These are phyloP conservation scores for Sebastes cheni DNA, from an alignment of 2,797 vertebrate genomes.

Conservation along the genomic window DNA sequence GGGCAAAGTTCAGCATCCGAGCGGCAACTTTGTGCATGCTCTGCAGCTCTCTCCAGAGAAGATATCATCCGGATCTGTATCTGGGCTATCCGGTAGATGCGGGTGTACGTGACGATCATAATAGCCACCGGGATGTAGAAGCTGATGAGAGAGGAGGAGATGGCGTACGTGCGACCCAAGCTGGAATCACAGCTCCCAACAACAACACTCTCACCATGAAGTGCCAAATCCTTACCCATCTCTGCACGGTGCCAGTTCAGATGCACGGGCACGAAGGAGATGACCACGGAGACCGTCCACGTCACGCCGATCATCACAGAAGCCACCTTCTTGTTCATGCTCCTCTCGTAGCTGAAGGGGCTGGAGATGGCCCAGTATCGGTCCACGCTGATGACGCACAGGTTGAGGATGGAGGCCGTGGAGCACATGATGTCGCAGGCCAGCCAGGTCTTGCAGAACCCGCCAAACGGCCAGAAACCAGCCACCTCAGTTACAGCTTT, in stretches of 20 bases:
- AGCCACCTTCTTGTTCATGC: constrained; percentile 75
- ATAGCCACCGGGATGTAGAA: constrained; percentile 80
- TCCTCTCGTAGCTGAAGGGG: constrained; percentile 77
- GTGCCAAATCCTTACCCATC: constrained; percentile 3
- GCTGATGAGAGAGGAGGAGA: constrained; percentile 79
- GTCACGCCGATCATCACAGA: constrained; percentile 74
- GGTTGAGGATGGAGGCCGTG: constrained; percentile 88
- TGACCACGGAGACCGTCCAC: constrained; percentile 76
- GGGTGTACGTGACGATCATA: constrained; percentile 79
- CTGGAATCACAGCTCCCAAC: constrained; percentile 73
- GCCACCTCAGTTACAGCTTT: constrained; percentile 74
- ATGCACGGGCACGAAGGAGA: constrained; percentile 80
- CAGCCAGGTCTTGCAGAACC: constrained; percentile 88
- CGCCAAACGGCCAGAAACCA: constrained; percentile 77
- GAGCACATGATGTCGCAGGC: constrained; percentile 91
- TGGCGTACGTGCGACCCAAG: constrained; percentile 76
- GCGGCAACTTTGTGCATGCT: constrained; percentile 69
- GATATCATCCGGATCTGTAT: constrained; percentile 76
- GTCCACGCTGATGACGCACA: constrained; percentile 90
- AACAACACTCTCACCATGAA: neutral
- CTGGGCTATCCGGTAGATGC: constrained; percentile 79
- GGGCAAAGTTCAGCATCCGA: constrained; percentile 41
- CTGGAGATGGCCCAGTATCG: constrained; percentile 85
- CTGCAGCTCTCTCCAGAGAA: constrained; percentile 75
- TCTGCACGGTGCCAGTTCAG: constrained; percentile 77